Percentiles rank a stretch among this genome's conserved stretches.
These are phyloP conservation scores for Lycorma delicatula DNA, from an alignment of 1,140 invertebrate genomes.

Conservation along the genomic window DNA sequence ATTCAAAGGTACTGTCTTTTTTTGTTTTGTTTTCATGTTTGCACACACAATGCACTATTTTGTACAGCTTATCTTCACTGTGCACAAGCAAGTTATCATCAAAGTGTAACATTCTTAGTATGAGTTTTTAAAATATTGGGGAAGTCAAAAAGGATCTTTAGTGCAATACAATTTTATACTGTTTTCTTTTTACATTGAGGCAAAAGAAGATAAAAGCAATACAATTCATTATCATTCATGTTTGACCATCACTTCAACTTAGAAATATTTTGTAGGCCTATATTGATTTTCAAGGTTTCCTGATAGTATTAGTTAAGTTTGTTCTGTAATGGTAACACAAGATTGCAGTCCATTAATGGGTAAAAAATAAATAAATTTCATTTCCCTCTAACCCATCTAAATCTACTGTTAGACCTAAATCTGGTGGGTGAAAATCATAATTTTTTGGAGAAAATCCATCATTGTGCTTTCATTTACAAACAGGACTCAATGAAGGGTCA, in stretches of 20 bases:
- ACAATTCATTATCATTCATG: not conserved
- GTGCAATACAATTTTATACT: too few relatives aligned
- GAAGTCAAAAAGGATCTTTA: too few relatives aligned
- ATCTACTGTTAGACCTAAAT: too few relatives aligned
- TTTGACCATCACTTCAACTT: not conserved
- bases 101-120: too few relatives aligned
- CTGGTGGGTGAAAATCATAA: not conserved
- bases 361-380: conserved; percentile 3
- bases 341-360: not conserved
- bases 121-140: too few relatives aligned
- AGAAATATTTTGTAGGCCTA: not conserved
- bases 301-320: not conserved
- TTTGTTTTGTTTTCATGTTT: too few relatives aligned
- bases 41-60: too few relatives aligned
- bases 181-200: too few relatives aligned
- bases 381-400: not conserved
- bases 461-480: not conserved
- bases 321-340: not conserved
- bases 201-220: not conserved
- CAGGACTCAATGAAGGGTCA: too few relatives aligned
- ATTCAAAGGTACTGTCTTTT: too few relatives aligned
- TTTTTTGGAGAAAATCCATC: not conserved
- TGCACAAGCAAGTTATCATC: too few relatives aligned
- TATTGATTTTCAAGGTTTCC: not conserved
- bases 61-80: too few relatives aligned